Base-by-base conservation (phyloP, 2,797 vertebrate genomes). In the Pangasius djambal region DNA sequence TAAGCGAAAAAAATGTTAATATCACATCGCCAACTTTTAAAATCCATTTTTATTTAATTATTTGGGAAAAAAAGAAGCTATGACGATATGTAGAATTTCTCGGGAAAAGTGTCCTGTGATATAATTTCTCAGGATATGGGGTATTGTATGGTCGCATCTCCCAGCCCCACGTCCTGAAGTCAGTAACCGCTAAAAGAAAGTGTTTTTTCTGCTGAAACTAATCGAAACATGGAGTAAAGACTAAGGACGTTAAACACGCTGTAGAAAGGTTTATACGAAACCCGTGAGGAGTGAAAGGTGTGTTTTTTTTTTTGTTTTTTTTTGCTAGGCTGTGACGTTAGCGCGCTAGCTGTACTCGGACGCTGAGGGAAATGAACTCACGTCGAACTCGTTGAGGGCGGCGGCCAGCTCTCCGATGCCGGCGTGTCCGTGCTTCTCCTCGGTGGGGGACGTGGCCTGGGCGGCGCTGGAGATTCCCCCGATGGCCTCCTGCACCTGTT, bases 401-500 rank as follows among this genome's bases (percentile, higher is more conserved):
- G 98, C 98, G 1, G 98, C 98, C 63, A 99, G 96, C 88, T 99
- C 98, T 12, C 98, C 98, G 0, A 99, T 99, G 90, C 98, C 98
- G 1, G 98, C 98, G 83, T 99, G 98, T 25, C 97, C 97, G 67
- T 99, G 99, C 94, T 97, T 99, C 94, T 99, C 98, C 1, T 99
- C 98, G 0, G 97, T 97, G 89, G 98, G 98, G 0, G 98, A 99
- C 90, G 97, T 97, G 93, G 98, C 98, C 95, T 99, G 98, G 72
- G 98, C 98, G n/a, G 98, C 97, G 0, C 97, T 99, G 89, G 98
- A 98, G 91, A 99, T 99, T 34, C 98, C 98, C 15, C 97, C 98
- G 0, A 99, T 98, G 18, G 98, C 98, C 91, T 99, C 98, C 93
- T 99, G 98, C n/a, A 99, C 98, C 93, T 99, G 98, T 91, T 99